Evolutionary conservation across 2,113 vertebrate genomes (phyloP), one percentile per base, ranked within the genome.

Genomic region (Thinocorus orbignyianus): DNA sequence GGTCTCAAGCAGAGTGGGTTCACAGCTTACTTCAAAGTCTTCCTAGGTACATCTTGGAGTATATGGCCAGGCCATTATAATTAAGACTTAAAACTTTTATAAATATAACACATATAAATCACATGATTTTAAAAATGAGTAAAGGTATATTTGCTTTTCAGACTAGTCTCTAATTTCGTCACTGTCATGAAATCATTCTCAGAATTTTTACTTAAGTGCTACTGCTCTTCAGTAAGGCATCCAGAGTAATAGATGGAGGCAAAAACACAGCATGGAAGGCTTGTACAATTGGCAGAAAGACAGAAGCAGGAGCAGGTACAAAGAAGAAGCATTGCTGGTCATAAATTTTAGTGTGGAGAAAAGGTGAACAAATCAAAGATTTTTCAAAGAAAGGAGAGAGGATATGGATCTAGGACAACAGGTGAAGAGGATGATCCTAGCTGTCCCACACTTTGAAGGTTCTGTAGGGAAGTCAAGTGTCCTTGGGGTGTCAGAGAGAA

Each of bases 81-180:
- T 13, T 44, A 51, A 60, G 13, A 17, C 24, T 72, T 81, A 65
- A 10, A 68, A 17, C 11, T 93, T 86, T 89, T 35, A 52, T 25
- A 65, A 72, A 72, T 41, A 25, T 9, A 57, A 64, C 10, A 24
- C 42, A 46, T 0, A 0, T n/a, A 46, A 54, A 57, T 49, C 12
- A 58, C 3, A 44, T 4, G 10, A 4, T 72, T 88, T 79, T 46
- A 48, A 52, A 80, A 83, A 68, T 19, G 2, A 51, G 10, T 31
- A 84, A 76, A 73, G 24, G 15, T 30, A 14, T 46, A 12, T 71
- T 46, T 90, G 23, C 6, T 35, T 79, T 92, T 85, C 39, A 61
- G 17, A 12, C 31, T 93, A 9, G 51, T 39, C 42, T 91, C 30
- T 55, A 61, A 44, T 58, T 72, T n/a, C 30, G 49, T 44, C 37